These are phyloP conservation scores for Micrasema longulum DNA, from an alignment of 1,140 invertebrate genomes.

Conservation along the genomic window DNA sequence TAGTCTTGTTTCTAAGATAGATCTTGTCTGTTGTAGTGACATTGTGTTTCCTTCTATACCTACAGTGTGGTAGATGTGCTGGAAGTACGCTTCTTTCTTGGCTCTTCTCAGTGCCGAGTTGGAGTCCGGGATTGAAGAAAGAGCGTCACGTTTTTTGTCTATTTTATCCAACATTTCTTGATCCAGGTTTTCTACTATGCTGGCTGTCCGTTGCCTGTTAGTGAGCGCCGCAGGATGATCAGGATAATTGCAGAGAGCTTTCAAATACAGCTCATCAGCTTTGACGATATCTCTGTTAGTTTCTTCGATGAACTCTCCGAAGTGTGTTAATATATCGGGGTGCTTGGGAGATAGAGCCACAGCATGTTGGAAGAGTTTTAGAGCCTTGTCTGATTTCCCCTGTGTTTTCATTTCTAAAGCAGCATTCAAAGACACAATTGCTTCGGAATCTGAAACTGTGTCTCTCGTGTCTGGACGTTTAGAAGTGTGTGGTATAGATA, in stretches of 20 bases:
- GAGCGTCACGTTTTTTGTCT: conserved; percentile 86
- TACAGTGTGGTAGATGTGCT: conserved; percentile 97
- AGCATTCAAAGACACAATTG: conserved; percentile 83
- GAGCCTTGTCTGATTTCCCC: conserved; percentile 88
- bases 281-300: conserved; percentile 86
- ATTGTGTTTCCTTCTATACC: conserved; percentile 98
- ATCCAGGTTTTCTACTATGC: conserved; percentile 92
- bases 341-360: conserved; percentile 90
- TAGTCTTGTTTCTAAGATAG: conserved; percentile 92
- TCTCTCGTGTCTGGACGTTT: conserved; percentile 29
- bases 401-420: conserved; percentile 85
- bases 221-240: conserved; percentile 82
- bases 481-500: conserved; percentile 22
- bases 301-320: conserved; percentile 94
- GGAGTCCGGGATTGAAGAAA: conserved; percentile 84
- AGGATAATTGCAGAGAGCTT: conserved; percentile 86
- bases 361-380: conserved; percentile 91
- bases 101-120: conserved; percentile 84
- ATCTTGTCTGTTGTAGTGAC: conserved; percentile 91
- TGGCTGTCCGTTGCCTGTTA: conserved; percentile 86
- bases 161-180: conserved; percentile 81
- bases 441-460: conserved; percentile 70
- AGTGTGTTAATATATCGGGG: conserved; percentile 91
- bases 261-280: conserved; percentile 89
- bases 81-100: conserved; percentile 94